Evolutionary conservation across 2,797 vertebrate species (phyloP).

Genomic region (Eidolon dupreanum): DNA sequence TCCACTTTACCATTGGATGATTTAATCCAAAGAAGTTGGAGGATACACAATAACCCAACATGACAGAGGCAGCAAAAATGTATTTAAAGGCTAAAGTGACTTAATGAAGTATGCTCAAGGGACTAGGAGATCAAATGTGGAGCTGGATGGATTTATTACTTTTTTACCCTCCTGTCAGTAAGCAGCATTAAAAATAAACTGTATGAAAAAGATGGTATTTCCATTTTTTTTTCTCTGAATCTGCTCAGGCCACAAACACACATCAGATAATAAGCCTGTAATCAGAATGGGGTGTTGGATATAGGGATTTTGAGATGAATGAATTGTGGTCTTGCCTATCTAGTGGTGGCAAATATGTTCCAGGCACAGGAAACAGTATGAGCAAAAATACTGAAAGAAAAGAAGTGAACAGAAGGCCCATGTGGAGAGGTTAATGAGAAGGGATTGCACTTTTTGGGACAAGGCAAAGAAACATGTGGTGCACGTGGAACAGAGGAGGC

Average conservation of each 20-base stretch:
- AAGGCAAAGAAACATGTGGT: neutral
- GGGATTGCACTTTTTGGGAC: neutral
- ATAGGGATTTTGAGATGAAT: neutral
- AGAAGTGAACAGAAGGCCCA: neutral
- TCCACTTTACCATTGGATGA: slow-evolving; percentile 62
- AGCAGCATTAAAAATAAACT: slow-evolving; percentile 32
- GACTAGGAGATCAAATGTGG: slow-evolving; percentile 40
- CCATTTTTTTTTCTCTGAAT: slow-evolving; percentile 4
- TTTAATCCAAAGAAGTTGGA: slow-evolving; percentile 71
- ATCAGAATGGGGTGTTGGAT: neutral
- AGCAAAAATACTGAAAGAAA: slow-evolving; percentile 42
- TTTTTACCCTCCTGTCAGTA: neutral
- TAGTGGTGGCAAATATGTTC: neutral
- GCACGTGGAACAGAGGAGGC: neutral
- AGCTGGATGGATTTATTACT: slow-evolving; percentile 30
- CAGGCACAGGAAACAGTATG: neutral
- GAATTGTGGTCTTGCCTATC: neutral
- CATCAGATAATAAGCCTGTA: neutral
- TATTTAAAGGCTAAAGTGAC: slow-evolving; percentile 72
- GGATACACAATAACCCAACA: slow-evolving; percentile 13
- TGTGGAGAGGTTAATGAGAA: neutral
- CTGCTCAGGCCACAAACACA: neutral
- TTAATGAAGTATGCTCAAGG: slow-evolving; percentile 75
- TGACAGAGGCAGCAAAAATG: slow-evolving; percentile 61
- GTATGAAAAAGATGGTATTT: slow-evolving; percentile 70